Base-by-base conservation (phyloP, 2,888 invertebrate species). In the Ypsolopha scabrella region DNA sequence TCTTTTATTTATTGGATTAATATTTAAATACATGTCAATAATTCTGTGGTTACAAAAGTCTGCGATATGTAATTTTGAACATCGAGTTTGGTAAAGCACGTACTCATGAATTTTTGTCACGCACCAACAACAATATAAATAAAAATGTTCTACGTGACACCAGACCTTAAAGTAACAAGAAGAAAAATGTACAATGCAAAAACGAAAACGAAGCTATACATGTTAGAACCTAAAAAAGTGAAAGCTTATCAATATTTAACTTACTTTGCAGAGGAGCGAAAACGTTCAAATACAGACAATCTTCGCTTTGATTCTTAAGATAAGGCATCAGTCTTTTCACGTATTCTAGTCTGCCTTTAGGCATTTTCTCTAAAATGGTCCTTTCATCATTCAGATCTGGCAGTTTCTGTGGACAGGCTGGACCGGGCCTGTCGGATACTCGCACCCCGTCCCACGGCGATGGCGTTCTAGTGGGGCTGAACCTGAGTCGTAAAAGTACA, bases 201-300 rank as follows among this genome's bases (percentile, higher is more conserved):
- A 24, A 24, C 24, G 24, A 24, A 24, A 24, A 24, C 24, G 24
- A 24, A 24, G 24, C 24, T 24, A 24, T 24, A 3, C 24, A 24
- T 24, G 24, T 24, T 2, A 4, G 24, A 24, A 24, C 24, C 24
- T 2, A 24, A 24, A 24, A 24, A 24, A 24, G 24, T 24, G 24
- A 24, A 24, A 24, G 24, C 24, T 24, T 3, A 24, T 24, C 24
- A 24, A 24, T 24, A 24, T 24, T 24, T 24, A 24, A 86, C 91
- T 90, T 87, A 97, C 97, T 96, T 92, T 94, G 94, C 68, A 94
- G 93, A 55, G 98, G 98, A 44, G 96, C 94, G 88, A 97, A 99
- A 74, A 99, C 93, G 87, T 99, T 99, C 78, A 99, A 91, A 83
- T 96, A 97, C 61, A 99, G 92, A 78, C 99, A 99, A 89, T 99